A percentile compares a stretch with the other conserved stretches of the same genome.
These are phyloP conservation scores for Meriones unguiculatus DNA, from an alignment of 2,113 vertebrate genomes.

Conservation along the genomic window DNA sequence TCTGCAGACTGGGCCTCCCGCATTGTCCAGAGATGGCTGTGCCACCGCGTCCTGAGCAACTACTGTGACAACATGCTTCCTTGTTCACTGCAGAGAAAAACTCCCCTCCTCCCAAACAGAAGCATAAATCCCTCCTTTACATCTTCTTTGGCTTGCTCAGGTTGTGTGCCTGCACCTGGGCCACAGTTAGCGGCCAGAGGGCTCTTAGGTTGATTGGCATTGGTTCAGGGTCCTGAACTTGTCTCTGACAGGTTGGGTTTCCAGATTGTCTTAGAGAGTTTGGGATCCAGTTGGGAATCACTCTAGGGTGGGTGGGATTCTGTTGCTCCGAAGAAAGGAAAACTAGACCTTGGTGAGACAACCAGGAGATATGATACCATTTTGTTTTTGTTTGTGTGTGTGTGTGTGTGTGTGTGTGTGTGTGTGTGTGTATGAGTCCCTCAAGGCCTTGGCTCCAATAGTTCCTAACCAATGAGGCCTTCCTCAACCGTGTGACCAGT, in stretches of 20 bases:
- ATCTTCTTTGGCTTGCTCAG: neutral
- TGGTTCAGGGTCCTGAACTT: neutral
- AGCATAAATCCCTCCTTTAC: constrained; percentile 32
- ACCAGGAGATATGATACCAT: neutral
- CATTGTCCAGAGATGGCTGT: constrained; percentile 62
- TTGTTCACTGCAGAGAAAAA: constrained; percentile 65
- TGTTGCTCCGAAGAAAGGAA: neutral
- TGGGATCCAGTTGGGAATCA: neutral
- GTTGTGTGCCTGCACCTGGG: neutral
- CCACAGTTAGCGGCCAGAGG: neutral
- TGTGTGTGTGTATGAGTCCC: neutral
- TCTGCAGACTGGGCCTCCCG: constrained; percentile 60
- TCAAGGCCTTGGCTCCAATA: neutral
- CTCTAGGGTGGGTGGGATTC: neutral
- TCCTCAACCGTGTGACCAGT: neutral
- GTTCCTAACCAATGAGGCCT: neutral
- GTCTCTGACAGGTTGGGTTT: neutral
- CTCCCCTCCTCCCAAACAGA: neutral
- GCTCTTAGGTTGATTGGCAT: neutral
- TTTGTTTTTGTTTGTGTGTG: neutral
- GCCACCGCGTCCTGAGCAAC: constrained; percentile 34
- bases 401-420: constrained; percentile 15
- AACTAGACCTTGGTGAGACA: neutral
- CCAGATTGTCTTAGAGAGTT: neutral
- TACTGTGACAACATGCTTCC: constrained; percentile 64